Evolutionary conservation across 2,888 invertebrate genomes (phyloP).

Genomic region (Ferrisia virgata): DNA sequence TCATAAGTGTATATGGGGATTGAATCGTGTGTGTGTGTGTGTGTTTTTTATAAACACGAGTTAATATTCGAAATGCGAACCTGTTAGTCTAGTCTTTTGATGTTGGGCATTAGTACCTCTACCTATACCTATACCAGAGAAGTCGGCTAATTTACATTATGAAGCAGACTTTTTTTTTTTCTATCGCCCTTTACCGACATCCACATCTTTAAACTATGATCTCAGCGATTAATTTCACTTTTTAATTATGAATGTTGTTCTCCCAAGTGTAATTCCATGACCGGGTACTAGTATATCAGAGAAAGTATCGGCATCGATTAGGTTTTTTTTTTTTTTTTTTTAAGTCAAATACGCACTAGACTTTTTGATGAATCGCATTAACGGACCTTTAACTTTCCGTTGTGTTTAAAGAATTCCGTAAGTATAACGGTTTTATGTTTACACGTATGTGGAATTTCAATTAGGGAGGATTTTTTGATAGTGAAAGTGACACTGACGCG

Average conservation of each 20-base stretch:
- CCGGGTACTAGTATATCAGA: slow-evolving; percentile 30
- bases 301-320: slow-evolving; percentile 28
- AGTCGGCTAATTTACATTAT: slow-evolving; percentile 43
- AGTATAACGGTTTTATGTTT: neutral
- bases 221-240: slow-evolving; percentile 43
- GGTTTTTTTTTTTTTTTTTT: too few species aligned
- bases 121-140: neutral
- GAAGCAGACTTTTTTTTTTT: slow-evolving; percentile 32
- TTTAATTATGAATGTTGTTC: slow-evolving; percentile 43
- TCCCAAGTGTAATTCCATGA: slow-evolving; percentile 41
- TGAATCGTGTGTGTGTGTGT: neutral
- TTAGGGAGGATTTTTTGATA: slow-evolving; percentile 2
- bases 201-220: slow-evolving; percentile 39
- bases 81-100: slow-evolving; percentile 41
- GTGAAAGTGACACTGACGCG: neutral
- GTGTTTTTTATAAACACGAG: neutral
- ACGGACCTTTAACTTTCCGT: slow-evolving; percentile 11
- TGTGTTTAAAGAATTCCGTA: neutral
- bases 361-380: slow-evolving; percentile 31
- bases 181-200: slow-evolving; percentile 30
- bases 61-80: slow-evolving; percentile 27
- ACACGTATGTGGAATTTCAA: neutral
- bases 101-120: slow-evolving; percentile 35
- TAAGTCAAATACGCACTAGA: slow-evolving; percentile 4
- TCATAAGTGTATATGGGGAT: neutral